phyloP scores from a whole-genome alignment of 2,797 vertebrate genomes.

The Sebastes dallii region DNA sequence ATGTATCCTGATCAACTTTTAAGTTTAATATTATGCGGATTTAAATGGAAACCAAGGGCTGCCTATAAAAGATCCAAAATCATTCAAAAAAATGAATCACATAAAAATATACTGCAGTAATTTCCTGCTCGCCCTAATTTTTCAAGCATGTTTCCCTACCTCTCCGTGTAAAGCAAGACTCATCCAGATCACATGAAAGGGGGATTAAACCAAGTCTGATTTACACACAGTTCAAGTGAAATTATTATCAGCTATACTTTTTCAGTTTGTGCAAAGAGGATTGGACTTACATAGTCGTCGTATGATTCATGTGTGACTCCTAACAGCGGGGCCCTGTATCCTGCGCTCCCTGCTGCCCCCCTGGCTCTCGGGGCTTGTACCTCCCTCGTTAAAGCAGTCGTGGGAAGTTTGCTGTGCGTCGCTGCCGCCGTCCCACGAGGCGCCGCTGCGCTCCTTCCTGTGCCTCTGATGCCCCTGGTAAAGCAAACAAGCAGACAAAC shows the following conservation, averaged over 20 bases:
- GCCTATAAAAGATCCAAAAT: neutral
- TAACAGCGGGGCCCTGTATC: constrained; percentile 89
- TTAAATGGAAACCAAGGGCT: neutral
- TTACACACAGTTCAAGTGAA: constrained; percentile 49
- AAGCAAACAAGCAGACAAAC: constrained; percentile 41
- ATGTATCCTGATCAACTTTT: neutral
- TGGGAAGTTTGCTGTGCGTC: constrained; percentile 84
- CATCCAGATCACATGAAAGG: constrained; percentile 41
- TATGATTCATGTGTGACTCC: constrained; percentile 89
- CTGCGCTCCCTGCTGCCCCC: constrained; percentile 81
- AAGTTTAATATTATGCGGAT: neutral
- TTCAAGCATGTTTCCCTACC: constrained; percentile 1
- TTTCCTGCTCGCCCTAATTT: constrained; percentile 20
- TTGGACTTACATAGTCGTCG: constrained; percentile 95
- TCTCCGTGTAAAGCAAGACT: constrained; percentile 13
- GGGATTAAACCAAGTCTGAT: constrained; percentile 54
- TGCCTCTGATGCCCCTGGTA: constrained; percentile 89
- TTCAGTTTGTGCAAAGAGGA: constrained; percentile 42
- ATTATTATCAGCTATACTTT: constrained; percentile 42
- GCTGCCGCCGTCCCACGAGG: constrained; percentile 85
- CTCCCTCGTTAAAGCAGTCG: constrained; percentile 85
- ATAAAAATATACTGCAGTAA: constrained; percentile 1
- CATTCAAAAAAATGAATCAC: neutral
- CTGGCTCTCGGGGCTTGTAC: constrained; percentile 85
- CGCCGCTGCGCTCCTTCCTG: constrained; percentile 87